Evolutionary conservation across 2,113 vertebrate species (phyloP).

Genomic region (Cololabis saira): DNA sequence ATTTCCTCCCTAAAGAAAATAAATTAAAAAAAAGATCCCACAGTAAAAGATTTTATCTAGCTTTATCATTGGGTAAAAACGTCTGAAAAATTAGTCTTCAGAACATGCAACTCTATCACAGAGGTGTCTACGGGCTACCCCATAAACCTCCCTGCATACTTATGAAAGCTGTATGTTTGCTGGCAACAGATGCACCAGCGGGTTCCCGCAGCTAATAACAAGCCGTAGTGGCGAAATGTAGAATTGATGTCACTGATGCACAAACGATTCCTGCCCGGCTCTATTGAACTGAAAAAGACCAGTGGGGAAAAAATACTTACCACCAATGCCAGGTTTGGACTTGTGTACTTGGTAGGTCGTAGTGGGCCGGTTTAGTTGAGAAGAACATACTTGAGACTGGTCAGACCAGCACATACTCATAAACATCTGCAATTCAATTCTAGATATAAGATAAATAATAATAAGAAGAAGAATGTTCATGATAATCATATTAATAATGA

Average conservation of each 20-base stretch:
- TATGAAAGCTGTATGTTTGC: slow-evolving; percentile 1
- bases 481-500: no score
- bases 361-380: no score
- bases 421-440: no score
- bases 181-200: neutral
- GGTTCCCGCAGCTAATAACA: slow-evolving; percentile 11
- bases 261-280: no score
- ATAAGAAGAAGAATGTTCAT: no score
- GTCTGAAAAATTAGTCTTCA: neutral
- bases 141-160: slow-evolving; percentile 6
- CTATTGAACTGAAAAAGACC: neutral
- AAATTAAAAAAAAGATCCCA: no score
- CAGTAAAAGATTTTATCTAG: neutral
- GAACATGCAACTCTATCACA: neutral
- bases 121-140: neutral
- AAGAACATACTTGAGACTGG: no score
- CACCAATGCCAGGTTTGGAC: no score
- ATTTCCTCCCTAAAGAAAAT: no score
- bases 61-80: neutral
- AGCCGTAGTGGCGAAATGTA: neutral
- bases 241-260: slow-evolving; percentile 1
- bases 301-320: neutral
- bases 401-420: no score
- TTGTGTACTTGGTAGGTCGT: no score
- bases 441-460: no score